Conservation (phyloP, 2,113 vertebrate genomes). For the Vicugna pacos region DNA sequence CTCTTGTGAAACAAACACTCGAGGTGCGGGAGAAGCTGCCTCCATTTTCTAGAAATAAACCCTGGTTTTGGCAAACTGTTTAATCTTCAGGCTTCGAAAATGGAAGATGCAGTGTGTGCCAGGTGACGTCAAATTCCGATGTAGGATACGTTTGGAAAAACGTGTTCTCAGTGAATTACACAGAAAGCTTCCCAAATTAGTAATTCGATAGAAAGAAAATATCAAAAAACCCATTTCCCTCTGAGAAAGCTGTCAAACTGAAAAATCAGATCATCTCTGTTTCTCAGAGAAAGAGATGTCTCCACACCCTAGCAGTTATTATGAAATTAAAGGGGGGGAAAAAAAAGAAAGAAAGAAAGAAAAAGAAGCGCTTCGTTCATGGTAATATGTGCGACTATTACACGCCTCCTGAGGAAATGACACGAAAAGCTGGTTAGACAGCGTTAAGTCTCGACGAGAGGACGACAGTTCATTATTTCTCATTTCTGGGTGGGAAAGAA, state of each 20-base stretch:
- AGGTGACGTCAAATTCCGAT: background rate
- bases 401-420: constrained; percentile 26
- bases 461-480: constrained; percentile 68
- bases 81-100: background rate
- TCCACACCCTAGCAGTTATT: constrained; percentile 51
- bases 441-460: constrained; percentile 64
- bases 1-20: background rate
- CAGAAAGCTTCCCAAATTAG: background rate
- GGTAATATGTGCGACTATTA: background rate
- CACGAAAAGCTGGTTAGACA: constrained; percentile 32
- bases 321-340: background rate
- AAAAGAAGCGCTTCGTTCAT: constrained; percentile 7
- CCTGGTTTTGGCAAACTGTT: background rate
- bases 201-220: background rate
- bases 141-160: background rate
- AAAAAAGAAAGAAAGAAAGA: background rate
- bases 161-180: background rate
- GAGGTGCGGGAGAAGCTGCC: background rate
- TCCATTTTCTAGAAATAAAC: background rate
- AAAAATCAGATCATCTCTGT: constrained; percentile 17
- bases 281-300: constrained; percentile 32
- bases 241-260: constrained; percentile 51
- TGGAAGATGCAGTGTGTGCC: background rate
- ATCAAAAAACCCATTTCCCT: background rate
- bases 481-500: constrained; percentile 67